A percentile compares a stretch with the other conserved stretches of the same genome.
Conservation (phyloP, 2,113 vertebrate genomes). For the Scopus umbretta region DNA sequence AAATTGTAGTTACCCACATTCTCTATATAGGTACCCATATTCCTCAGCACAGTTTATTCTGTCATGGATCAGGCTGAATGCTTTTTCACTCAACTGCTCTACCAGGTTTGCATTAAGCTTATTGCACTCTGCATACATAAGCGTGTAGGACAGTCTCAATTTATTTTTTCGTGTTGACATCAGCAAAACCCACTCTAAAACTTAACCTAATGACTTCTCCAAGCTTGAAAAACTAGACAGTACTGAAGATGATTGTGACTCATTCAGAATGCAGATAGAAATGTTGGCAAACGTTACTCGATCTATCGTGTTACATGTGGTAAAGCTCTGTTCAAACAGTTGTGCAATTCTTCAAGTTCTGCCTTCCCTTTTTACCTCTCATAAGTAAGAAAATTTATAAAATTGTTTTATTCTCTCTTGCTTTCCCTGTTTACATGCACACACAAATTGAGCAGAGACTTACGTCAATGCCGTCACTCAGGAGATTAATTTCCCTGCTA, state of each 20-base stretch:
- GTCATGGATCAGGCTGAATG: not conserved
- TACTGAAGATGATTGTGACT: constrained; percentile 45
- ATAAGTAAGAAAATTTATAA: not conserved
- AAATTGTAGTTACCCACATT: not conserved
- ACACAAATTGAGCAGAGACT: not conserved
- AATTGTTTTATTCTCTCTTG: not conserved
- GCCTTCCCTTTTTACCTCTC: not conserved
- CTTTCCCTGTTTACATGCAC: constrained; percentile 22
- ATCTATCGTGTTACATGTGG: not conserved
- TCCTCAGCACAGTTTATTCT: not conserved
- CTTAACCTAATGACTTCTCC: constrained; percentile 59
- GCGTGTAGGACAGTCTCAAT: not conserved
- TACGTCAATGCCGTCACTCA: not conserved
- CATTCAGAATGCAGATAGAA: constrained; percentile 20
- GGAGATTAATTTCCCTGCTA: constrained; percentile 34
- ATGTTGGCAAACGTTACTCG: not conserved
- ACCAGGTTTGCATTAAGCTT: not conserved
- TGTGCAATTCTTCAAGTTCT: not conserved
- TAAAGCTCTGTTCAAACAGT: not conserved
- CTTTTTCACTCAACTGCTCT: not conserved
- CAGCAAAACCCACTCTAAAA: constrained; percentile 50
- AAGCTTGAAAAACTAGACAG: constrained; percentile 36
- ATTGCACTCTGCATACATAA: constrained; percentile 14
- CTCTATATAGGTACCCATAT: not conserved
- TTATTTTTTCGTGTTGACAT: constrained; percentile 17